Conservation (phyloP, 2,113 vertebrate genomes). For the Xenus cinereus region DNA sequence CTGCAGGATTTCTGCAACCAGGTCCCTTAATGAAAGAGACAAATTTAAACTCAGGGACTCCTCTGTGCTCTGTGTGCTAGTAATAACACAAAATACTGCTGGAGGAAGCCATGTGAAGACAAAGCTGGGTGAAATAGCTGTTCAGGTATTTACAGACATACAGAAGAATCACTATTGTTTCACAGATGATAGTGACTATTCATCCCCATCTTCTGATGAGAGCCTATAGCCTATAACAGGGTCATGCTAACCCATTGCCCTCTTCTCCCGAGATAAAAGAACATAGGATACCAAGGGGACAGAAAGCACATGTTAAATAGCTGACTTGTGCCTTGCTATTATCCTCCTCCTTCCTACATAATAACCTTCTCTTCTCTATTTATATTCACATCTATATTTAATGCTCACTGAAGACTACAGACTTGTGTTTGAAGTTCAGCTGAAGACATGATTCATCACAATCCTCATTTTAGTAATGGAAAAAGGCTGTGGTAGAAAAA, state of each 20-base stretch:
- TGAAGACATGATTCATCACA: conserved; percentile 63
- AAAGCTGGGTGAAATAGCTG: not conserved
- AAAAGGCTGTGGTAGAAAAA: conserved; percentile 21
- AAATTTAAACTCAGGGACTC: not conserved
- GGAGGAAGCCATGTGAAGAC: not conserved
- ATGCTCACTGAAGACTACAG: conserved; percentile 48
- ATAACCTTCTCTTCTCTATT: conserved; percentile 46
- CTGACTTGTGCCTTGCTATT: conserved; percentile 27
- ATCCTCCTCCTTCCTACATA: conserved; percentile 47
- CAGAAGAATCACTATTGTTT: not conserved
- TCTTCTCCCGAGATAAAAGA: not conserved
- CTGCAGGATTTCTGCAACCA: not conserved
- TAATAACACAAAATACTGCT: not conserved
- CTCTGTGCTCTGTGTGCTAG: not conserved
- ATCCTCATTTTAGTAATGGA: conserved; percentile 40
- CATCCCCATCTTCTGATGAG: not conserved
- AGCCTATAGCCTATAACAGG: not conserved
- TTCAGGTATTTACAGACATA: not conserved
- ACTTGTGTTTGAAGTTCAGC: conserved; percentile 54
- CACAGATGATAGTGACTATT: not conserved
- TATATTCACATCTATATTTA: conserved; percentile 53
- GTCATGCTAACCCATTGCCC: not conserved
- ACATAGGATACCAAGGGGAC: not conserved
- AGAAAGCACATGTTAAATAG: conserved; percentile 29
- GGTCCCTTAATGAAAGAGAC: not conserved